A percentile compares a stretch with the other conserved stretches of the same genome.
Evolutionary conservation across 2,797 vertebrate genomes (phyloP).

Genomic region (Anomalospiza imberbis): DNA sequence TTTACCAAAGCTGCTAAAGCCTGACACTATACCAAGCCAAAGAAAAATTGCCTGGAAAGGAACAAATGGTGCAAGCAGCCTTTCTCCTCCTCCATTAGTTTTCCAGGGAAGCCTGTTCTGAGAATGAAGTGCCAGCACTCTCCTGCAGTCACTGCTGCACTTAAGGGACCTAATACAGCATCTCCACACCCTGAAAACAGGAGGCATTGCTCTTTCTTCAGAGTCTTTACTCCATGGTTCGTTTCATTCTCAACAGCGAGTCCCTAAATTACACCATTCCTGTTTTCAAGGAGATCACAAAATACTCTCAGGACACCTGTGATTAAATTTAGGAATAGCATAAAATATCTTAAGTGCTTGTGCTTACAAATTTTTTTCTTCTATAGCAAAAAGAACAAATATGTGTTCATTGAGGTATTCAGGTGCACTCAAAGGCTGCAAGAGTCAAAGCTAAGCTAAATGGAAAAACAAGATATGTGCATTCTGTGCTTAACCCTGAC

Average conservation of each 20-base stretch:
- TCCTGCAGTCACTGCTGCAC: background rate
- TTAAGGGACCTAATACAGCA: background rate
- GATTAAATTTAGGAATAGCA: background rate
- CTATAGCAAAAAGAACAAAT: background rate
- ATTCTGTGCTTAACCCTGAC: background rate
- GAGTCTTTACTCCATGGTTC: background rate
- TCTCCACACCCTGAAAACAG: background rate
- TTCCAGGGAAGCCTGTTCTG: background rate
- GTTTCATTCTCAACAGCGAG: background rate
- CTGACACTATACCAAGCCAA: background rate
- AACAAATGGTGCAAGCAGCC: background rate
- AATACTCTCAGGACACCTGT: background rate
- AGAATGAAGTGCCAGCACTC: background rate
- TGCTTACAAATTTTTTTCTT: background rate
- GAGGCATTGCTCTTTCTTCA: background rate
- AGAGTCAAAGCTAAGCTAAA: background rate
- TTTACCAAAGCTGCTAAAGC: background rate
- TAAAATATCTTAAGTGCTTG: background rate
- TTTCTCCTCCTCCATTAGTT: background rate
- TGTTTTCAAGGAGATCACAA: background rate
- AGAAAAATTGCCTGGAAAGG: background rate
- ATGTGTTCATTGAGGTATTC: background rate
- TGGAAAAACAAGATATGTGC: background rate
- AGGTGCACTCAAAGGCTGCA: background rate
- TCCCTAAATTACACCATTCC: background rate